phyloP scores from a whole-genome alignment of 2,888 invertebrate species.

The Mythimna pallens region DNA sequence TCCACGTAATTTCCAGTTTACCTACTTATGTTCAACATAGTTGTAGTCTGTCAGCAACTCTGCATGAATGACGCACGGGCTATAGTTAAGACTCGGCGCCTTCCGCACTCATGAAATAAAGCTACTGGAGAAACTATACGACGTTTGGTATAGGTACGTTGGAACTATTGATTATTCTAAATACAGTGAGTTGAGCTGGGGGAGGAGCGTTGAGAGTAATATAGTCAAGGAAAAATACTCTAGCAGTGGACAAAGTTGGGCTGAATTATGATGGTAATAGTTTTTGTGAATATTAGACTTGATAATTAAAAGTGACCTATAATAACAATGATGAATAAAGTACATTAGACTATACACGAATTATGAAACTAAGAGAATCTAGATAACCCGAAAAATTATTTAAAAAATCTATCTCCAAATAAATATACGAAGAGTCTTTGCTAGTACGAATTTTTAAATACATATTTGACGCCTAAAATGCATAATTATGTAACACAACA shows the following conservation, averaged over 20 bases:
- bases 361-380: background rate
- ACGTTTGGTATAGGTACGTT: background rate
- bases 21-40: slow-evolving; percentile 29
- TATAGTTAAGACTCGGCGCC: slow-evolving; percentile 62
- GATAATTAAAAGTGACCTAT: no score
- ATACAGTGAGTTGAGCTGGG: background rate
- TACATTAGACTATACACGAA: background rate
- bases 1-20: slow-evolving; percentile 12
- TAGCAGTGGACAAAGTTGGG: background rate
- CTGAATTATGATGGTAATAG: background rate
- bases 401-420: background rate
- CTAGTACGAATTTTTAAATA: background rate
- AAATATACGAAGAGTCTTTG: background rate
- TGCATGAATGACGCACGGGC: slow-evolving; percentile 53
- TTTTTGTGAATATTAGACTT: background rate
- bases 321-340: background rate
- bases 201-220: background rate
- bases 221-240: background rate
- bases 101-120: slow-evolving; percentile 52
- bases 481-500: background rate
- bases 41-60: slow-evolving; percentile 16
- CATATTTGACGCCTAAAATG: background rate
- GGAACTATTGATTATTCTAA: background rate
- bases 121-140: slow-evolving; percentile 16
- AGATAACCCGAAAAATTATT: background rate